A percentile compares a stretch with the other conserved stretches of the same genome.
Evolutionary conservation across 2,888 invertebrate species (phyloP).

Genomic region (Mechanitis mazaeus): DNA sequence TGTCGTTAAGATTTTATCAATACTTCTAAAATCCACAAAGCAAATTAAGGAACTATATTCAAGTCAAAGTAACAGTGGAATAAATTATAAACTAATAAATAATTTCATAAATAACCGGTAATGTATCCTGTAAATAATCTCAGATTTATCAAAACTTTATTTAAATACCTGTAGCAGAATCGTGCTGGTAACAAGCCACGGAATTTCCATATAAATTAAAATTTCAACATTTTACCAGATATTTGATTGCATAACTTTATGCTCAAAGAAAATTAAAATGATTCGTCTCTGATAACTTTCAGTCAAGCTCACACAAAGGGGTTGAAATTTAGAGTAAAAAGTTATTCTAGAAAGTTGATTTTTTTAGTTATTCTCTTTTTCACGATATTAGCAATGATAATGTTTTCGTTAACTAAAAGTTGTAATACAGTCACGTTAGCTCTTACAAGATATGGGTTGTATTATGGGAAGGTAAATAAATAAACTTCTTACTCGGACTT

Average conservation of each 20-base stretch:
- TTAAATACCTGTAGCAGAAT: conserved; percentile 40
- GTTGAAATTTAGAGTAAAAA: conserved; percentile 7
- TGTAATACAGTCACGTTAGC: conserved; percentile 31
- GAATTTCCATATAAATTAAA: conserved; percentile 70
- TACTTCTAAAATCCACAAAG: not conserved
- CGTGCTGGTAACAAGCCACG: conserved; percentile 38
- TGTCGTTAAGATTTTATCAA: not conserved
- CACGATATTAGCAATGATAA: conserved; percentile 26
- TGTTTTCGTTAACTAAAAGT: conserved; percentile 5
- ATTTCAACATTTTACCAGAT: conserved; percentile 50
- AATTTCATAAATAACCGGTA: not conserved
- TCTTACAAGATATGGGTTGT: conserved; percentile 28
- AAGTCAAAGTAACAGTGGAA: too few relatives aligned
- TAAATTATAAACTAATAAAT: too few relatives aligned
- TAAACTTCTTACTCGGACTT: conserved; percentile 41
- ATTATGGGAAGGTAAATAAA: conserved; percentile 40
- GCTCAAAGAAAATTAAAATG: conserved; percentile 27
- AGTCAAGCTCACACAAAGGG: conserved; percentile 14
- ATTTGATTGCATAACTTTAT: conserved; percentile 46
- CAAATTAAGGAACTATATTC: too few relatives aligned
- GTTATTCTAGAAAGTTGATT: conserved; percentile 15
- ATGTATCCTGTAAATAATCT: not conserved
- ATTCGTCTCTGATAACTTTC: conserved; percentile 18
- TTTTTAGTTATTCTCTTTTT: conserved; percentile 17
- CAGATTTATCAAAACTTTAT: conserved; percentile 13